phyloP scores from a whole-genome alignment of 2,888 invertebrate genomes.

The Acheta domesticus region DNA sequence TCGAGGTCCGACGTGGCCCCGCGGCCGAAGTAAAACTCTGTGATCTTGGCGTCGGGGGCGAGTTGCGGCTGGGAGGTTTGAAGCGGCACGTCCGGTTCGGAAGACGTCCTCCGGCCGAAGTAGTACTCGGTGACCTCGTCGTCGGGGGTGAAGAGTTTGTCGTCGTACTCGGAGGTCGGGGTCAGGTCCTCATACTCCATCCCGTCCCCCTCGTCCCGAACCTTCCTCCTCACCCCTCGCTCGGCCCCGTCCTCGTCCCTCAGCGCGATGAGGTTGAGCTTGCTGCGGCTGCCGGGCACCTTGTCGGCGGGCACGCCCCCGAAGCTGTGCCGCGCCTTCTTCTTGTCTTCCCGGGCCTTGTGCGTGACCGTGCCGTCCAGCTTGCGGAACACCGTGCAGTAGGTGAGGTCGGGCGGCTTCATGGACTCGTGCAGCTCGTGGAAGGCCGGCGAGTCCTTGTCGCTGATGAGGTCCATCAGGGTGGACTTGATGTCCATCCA shows the following conservation, averaged over 20 bases:
- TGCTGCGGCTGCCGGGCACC: neutral
- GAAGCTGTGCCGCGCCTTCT: neutral
- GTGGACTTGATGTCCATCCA: conserved; percentile 24
- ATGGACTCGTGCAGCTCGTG: neutral
- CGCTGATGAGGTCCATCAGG: conserved; percentile 20
- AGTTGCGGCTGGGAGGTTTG: too few relatives aligned
- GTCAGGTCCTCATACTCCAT: neutral
- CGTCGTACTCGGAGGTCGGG: neutral
- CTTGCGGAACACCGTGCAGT: neutral
- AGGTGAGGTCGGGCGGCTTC: neutral
- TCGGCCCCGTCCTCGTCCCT: neutral
- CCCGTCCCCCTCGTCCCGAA: neutral
- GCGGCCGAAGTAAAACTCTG: too few relatives aligned
- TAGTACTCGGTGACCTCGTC: neutral
- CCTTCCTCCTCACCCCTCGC: neutral
- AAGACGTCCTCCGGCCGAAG: too few relatives aligned
- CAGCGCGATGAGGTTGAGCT: neutral
- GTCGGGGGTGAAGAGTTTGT: neutral
- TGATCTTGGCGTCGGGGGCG: too few relatives aligned
- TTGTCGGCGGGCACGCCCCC: neutral
- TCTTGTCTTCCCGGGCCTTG: neutral
- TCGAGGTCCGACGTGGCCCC: too few relatives aligned
- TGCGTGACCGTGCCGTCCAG: neutral
- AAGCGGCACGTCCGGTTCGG: too few relatives aligned
- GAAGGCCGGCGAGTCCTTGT: neutral